phyloP scores from a whole-genome alignment of 2,797 vertebrate genomes.

The Notolabrus celidotus region DNA sequence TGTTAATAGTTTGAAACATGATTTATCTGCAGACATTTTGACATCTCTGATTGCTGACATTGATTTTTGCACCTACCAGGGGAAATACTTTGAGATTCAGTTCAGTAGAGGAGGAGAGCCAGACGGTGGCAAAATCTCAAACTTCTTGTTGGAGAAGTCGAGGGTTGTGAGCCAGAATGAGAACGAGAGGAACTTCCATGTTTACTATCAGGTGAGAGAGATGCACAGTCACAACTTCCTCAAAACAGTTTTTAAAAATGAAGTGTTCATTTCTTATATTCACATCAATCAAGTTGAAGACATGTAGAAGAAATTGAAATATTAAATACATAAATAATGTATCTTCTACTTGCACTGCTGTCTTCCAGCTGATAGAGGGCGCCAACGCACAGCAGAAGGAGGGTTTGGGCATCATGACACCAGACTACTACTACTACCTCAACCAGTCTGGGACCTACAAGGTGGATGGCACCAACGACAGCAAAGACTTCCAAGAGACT shows the following conservation, averaged over 20 bases:
- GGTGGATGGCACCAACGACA: conserved; percentile 94
- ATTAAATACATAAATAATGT: neutral
- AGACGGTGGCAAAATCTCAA: conserved; percentile 96
- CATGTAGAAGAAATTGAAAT: no score
- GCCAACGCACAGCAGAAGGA: conserved; percentile 90
- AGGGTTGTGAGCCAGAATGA: conserved; percentile 97
- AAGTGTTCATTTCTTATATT: no score
- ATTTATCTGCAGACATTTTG: neutral
- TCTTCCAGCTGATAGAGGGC: conserved; percentile 91
- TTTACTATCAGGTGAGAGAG: conserved; percentile 94
- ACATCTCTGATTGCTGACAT: neutral
- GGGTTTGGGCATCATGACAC: conserved; percentile 92
- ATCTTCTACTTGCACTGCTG: conserved; percentile 24
- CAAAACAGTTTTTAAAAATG: no score
- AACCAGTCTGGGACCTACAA: conserved; percentile 96
- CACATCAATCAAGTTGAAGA: no score
- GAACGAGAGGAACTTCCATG: conserved; percentile 95
- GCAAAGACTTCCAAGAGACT: conserved; percentile 92
- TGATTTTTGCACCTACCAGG: conserved; percentile 79
- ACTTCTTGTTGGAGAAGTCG: conserved; percentile 97
- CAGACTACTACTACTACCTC: conserved; percentile 96
- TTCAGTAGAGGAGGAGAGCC: conserved; percentile 97
- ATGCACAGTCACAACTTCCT: neutral
- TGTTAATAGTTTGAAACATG: no score
- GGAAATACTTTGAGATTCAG: conserved; percentile 99